A percentile compares a stretch with the other conserved stretches of the same genome.
Conservation (phyloP, 2,797 vertebrate genomes). For the Fratercula arctica region DNA sequence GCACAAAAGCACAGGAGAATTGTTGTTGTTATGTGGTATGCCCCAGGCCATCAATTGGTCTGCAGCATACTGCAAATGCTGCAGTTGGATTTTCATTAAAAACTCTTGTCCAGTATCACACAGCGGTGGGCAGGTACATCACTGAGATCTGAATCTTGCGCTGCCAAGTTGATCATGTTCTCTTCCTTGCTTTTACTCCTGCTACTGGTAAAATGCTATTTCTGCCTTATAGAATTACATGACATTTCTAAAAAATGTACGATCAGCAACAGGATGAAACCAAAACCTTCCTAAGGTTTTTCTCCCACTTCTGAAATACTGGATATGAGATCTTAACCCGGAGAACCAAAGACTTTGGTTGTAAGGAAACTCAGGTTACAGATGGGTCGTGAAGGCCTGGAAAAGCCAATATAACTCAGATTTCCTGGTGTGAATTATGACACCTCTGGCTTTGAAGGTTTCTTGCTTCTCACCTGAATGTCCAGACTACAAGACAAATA, state of each 20-base stretch:
- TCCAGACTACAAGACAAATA: not conserved
- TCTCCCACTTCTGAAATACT: not conserved
- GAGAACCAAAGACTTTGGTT: not conserved
- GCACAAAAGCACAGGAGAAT: not conserved
- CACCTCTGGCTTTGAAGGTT: not conserved
- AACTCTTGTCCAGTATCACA: not conserved
- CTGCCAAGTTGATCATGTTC: not conserved
- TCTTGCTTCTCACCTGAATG: not conserved
- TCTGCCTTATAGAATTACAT: not conserved
- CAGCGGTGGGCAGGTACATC: not conserved
- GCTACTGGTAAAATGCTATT: not conserved
- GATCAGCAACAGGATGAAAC: not conserved
- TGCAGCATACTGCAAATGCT: not conserved
- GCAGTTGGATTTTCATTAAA: not conserved
- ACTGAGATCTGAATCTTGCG: not conserved
- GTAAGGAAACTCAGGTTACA: not conserved
- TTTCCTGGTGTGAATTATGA: not conserved
- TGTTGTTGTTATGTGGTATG: not conserved
- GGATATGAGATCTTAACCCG: not conserved
- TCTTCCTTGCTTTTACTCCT: not conserved
- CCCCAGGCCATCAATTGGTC: not conserved
- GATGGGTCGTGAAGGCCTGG: rapidly evolving
- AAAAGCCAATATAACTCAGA: not conserved
- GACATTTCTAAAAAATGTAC: not conserved
- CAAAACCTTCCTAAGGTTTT: not conserved